A percentile compares a stretch with the other conserved stretches of the same genome.
Evolutionary conservation across 2,113 vertebrate genomes (phyloP).

Genomic region (Zosterops lateralis): DNA sequence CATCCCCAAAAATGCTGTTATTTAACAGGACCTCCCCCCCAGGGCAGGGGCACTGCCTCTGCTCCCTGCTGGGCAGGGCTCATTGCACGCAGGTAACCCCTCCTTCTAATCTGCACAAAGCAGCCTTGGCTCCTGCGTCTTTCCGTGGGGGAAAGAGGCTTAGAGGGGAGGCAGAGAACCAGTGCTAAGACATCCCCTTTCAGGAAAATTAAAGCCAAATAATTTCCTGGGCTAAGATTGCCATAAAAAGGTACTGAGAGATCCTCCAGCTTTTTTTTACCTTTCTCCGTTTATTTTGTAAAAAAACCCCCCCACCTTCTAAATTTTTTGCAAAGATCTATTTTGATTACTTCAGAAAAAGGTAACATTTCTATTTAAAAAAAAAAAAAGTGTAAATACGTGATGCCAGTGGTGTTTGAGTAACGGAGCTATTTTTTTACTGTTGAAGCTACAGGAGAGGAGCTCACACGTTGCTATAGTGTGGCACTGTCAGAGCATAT

Average conservation of each 20-base stretch:
- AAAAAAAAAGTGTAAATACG: slow-evolving; percentile 77
- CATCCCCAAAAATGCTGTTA: fast-evolving
- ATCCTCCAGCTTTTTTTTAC: slow-evolving; percentile 69
- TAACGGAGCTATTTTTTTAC: slow-evolving; percentile 70
- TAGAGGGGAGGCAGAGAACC: not conserved
- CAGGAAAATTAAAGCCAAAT: slow-evolving; percentile 57
- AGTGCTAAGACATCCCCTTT: slow-evolving; percentile 11
- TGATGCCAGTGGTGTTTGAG: slow-evolving; percentile 66
- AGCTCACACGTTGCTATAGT: not conserved
- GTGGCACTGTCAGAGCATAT: slow-evolving; percentile 50
- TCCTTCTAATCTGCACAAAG: not conserved
- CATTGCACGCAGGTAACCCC: not conserved
- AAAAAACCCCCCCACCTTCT: slow-evolving; percentile 51
- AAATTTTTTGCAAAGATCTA: slow-evolving; percentile 79
- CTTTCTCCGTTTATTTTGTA: slow-evolving; percentile 68
- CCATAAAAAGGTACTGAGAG: slow-evolving; percentile 64
- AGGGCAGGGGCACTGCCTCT: not conserved
- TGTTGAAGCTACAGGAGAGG: slow-evolving; percentile 36
- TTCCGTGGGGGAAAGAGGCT: slow-evolving; percentile 22
- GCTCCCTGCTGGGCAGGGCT: not conserved
- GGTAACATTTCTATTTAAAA: slow-evolving; percentile 77
- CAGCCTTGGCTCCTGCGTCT: not conserved
- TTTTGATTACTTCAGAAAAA: slow-evolving; percentile 78
- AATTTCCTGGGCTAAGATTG: not conserved
- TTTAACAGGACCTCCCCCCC: not conserved